A percentile compares a stretch with the other conserved stretches of the same genome.
phyloP scores from a whole-genome alignment of 2,113 vertebrate species.

The Phalacrocorax aristotelis region DNA sequence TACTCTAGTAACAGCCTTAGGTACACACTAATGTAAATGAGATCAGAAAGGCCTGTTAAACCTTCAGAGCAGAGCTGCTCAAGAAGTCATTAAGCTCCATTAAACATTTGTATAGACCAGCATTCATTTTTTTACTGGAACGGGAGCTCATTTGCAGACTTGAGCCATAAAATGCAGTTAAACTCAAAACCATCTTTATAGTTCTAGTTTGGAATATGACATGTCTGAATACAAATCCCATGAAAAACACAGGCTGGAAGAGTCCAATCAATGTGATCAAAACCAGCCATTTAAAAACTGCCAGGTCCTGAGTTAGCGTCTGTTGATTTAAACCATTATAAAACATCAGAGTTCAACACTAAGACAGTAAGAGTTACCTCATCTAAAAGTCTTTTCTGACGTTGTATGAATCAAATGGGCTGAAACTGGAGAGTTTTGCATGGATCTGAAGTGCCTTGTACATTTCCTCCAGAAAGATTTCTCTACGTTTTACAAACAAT shows the following conservation, averaged over 20 bases:
- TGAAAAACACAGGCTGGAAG: background rate
- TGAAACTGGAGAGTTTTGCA: background rate
- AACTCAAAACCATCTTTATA: background rate
- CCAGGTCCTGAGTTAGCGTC: background rate
- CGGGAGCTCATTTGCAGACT: background rate
- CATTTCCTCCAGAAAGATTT: background rate
- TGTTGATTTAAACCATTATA: background rate
- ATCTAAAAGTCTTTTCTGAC: background rate
- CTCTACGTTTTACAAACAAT: background rate
- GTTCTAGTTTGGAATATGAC: background rate
- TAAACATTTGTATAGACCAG: background rate
- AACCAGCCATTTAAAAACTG: background rate
- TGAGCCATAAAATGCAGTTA: background rate
- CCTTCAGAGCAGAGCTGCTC: conserved; percentile 7
- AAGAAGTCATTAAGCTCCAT: conserved; percentile 21
- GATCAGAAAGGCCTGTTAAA: background rate
- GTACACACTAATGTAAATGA: background rate
- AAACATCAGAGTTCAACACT: background rate
- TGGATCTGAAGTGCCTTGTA: background rate
- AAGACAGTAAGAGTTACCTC: background rate
- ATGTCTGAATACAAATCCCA: background rate
- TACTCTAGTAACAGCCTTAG: background rate
- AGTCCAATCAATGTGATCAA: background rate
- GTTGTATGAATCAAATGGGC: background rate
- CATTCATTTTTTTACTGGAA: background rate